These are phyloP conservation scores for Spondyliosoma cantharus DNA, from an alignment of 2,797 vertebrate genomes.

Conservation along the genomic window DNA sequence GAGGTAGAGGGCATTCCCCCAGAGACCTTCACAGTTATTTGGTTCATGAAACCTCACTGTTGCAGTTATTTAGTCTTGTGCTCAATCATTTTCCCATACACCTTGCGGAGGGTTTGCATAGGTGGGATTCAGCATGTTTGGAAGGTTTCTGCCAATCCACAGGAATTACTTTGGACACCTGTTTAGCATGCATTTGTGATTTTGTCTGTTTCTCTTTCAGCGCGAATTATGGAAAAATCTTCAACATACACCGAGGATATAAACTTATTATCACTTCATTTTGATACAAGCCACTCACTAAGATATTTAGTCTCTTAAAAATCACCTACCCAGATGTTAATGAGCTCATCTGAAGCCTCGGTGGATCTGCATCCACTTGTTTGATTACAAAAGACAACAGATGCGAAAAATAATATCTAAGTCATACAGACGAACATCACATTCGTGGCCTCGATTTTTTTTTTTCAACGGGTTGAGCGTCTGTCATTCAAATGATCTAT, in stretches of 20 bases:
- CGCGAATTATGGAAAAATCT: background rate
- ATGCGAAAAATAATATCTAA: background rate
- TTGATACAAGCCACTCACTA: background rate
- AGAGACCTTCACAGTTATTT: background rate
- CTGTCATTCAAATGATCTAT: constrained; percentile 35
- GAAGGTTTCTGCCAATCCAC: background rate
- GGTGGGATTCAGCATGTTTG: background rate
- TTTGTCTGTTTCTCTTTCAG: background rate
- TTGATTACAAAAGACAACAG: background rate
- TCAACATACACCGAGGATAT: background rate
- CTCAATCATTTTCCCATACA: background rate
- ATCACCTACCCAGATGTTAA: background rate
- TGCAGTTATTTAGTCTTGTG: background rate
- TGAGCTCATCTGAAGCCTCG: background rate
- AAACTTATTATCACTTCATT: background rate
- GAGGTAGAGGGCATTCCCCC: background rate
- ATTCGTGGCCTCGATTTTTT: background rate
- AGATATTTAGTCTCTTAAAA: background rate
- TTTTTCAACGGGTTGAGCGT: constrained; percentile 13
- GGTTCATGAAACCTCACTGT: constrained; percentile 3
- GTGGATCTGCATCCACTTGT: background rate
- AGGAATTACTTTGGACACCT: background rate
- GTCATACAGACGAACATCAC: background rate
- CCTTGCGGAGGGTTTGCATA: background rate
- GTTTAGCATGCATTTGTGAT: background rate